Percentiles rank a stretch among this genome's conserved stretches.
Evolutionary conservation across 1,140 invertebrate genomes (phyloP).

Genomic region (Papilio polyxenes): DNA sequence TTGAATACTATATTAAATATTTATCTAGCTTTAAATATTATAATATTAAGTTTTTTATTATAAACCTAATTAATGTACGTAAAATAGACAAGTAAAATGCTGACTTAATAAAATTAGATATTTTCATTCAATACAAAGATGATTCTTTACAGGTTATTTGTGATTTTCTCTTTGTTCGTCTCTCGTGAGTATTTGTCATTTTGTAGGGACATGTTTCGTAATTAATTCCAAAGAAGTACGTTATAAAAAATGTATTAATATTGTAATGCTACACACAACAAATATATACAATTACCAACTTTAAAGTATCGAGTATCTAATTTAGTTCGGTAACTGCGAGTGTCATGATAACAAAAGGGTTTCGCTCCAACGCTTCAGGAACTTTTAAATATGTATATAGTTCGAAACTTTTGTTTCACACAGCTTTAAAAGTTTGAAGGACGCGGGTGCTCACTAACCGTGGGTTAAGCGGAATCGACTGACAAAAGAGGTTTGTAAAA

Average conservation of each 20-base stretch:
- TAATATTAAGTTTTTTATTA: too few species aligned
- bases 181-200: too few species aligned
- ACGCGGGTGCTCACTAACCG: background rate
- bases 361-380: background rate
- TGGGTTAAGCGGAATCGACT: background rate
- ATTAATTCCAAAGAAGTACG: background rate
- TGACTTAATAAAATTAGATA: too few species aligned
- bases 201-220: too few species aligned
- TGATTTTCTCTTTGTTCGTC: too few species aligned
- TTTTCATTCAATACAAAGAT: too few species aligned
- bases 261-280: background rate
- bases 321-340: background rate
- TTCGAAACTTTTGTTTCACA: slow-evolving; percentile 6
- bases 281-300: background rate
- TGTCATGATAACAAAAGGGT: slow-evolving; percentile 12
- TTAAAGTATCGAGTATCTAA: slow-evolving; percentile 14
- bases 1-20: too few species aligned
- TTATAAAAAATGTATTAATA: background rate
- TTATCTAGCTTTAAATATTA: too few species aligned
- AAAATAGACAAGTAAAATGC: too few species aligned
- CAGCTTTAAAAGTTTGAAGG: background rate
- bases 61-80: background rate
- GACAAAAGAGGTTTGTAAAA: background rate
- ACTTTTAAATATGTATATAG: slow-evolving; percentile 24
- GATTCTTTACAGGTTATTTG: too few species aligned